Percentiles rank a stretch among this genome's conserved stretches.
Evolutionary conservation across 23 tunicate species (phyloP).

Genomic region (Halocynthia aurantium): DNA sequence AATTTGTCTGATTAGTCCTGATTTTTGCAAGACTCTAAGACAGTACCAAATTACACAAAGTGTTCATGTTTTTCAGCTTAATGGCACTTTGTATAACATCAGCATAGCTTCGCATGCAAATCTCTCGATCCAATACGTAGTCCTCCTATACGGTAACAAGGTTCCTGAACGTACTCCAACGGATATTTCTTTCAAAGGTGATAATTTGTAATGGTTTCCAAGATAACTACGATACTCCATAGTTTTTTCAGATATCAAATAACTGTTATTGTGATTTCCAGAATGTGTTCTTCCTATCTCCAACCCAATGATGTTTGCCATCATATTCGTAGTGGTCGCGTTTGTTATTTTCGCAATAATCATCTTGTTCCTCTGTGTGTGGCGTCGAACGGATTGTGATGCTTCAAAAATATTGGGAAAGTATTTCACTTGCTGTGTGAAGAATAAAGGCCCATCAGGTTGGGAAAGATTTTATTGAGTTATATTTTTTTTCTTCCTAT

Average conservation of each 20-base stretch:
- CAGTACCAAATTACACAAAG: background rate
- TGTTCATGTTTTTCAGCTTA: slow-evolving; percentile 13
- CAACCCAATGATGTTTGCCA: background rate
- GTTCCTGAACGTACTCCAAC: too few species aligned
- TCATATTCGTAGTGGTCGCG: background rate
- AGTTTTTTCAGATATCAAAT: too few species aligned
- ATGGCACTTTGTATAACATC: slow-evolving; percentile 10
- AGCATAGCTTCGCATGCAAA: slow-evolving; percentile 14
- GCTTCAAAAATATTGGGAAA: too few species aligned
- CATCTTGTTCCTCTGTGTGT: background rate
- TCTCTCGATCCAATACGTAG: background rate
- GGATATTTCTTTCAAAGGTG: too few species aligned
- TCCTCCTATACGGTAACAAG: background rate
- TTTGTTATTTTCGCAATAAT: background rate
- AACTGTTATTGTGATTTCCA: background rate
- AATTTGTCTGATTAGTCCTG: too few species aligned
- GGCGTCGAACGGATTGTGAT: too few species aligned
- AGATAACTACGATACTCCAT: too few species aligned
- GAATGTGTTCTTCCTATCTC: background rate
- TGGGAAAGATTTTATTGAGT: background rate
- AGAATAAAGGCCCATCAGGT: background rate
- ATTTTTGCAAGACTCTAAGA: too few species aligned
- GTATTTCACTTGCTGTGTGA: too few species aligned
- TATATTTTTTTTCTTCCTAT: background rate
- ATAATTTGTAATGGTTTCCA: background rate